Conservation (phyloP, 2,797 vertebrate genomes). For the Glossophaga mutica region DNA sequence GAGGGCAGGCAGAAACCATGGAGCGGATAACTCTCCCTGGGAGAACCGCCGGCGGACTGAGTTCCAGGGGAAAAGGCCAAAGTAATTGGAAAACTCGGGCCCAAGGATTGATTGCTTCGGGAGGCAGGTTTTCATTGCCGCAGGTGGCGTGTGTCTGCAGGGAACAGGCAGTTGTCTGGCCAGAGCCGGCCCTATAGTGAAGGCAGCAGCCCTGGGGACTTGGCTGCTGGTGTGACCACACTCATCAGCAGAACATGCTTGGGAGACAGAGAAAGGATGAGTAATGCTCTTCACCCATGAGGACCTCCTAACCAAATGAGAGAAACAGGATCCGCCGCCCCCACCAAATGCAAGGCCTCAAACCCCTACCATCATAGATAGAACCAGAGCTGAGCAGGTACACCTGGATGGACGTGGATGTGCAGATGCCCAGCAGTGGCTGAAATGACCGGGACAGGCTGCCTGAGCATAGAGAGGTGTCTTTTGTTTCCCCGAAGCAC, state of each 20-base stretch:
- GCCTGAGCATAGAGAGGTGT: not conserved
- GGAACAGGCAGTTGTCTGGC: not conserved
- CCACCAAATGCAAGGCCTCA: not conserved
- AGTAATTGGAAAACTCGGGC: not conserved
- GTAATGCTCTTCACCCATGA: not conserved
- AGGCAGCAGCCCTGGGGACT: not conserved
- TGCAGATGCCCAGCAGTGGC: not conserved
- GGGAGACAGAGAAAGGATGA: not conserved
- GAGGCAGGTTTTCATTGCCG: not conserved
- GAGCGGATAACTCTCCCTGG: not conserved
- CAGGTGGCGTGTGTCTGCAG: not conserved
- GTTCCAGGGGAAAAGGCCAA: not conserved
- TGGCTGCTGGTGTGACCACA: not conserved
- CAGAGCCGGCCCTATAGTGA: not conserved
- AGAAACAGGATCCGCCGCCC: not conserved
- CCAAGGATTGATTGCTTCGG: not conserved
- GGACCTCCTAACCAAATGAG: not conserved
- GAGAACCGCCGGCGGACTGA: not conserved
- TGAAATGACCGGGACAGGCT: not conserved
- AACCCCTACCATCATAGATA: not conserved
- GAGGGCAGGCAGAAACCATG: not conserved
- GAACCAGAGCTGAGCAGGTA: not conserved
- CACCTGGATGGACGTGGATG: fast-evolving
- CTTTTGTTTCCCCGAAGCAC: not conserved
- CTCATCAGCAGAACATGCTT: not conserved